Base-by-base conservation (phyloP, 2,113 vertebrate species). In the Serilophus lunatus region DNA sequence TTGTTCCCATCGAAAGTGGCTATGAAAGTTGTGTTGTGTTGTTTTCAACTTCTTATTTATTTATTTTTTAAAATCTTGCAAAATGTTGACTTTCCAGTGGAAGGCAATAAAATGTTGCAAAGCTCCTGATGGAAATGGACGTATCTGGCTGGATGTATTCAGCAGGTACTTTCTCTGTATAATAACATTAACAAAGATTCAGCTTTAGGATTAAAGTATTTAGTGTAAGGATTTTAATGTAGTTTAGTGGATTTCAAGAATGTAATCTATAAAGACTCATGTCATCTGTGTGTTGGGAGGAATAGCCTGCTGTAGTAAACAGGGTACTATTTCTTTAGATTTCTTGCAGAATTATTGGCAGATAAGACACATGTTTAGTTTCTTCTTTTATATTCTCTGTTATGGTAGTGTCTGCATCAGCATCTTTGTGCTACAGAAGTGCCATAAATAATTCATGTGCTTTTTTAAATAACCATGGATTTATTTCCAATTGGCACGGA, bases 401-500 rank as follows among this genome's bases (percentile, higher is more conserved):
- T 92, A 53, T 69, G 69, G 51, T 65, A 75, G 36, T 35, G 23
- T 82, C 57, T 85, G 81, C 83, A 45, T 95, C 89, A 91, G 78
- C 74, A 87, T 45, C 77, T 89, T 76, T 85, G 65, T 74, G 36
- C 72, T 89, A 82, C 49, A 53, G 59, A 81, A 84, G 3, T 50
- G 0, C 35, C 33, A 76, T 95, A 93, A 95, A 95, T 97, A 93
- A 94, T 95, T 76, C 72, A 81, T 93, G 35, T 72, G 19, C 74
- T 77, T 86, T 89, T 90, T 91, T 95, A 82, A 95, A 95, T 74
- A 95, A 90, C 87, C 93, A 28, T 92, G 69, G 23, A 50, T 93
- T 92, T 87, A 80, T 96, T 96, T 88, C 61, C 76, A 82, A 44
- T 80, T 93, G 94, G 65, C 59, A 78, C 74, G 29, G 61, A 47